Percentiles rank a stretch among this genome's conserved stretches.
Conservation (phyloP, 2,797 vertebrate species). For the Epinephelus coioides region DNA sequence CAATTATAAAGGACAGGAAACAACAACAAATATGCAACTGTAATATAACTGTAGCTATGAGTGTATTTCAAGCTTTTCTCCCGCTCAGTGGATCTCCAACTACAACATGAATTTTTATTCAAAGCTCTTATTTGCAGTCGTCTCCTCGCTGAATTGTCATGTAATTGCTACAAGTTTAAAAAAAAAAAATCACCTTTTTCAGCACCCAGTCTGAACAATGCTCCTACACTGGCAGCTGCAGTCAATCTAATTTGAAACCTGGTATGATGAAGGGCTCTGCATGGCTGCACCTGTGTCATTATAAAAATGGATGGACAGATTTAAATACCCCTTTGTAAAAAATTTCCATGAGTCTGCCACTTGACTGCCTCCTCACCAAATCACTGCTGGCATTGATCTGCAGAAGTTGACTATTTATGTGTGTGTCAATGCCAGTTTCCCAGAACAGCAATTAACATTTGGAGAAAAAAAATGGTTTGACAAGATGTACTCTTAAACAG, state of each 20-base stretch:
- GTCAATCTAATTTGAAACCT: conserved; percentile 57
- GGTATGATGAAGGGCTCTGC: conserved; percentile 50
- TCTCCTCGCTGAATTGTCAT: conserved; percentile 51
- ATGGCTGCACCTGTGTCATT: conserved; percentile 61
- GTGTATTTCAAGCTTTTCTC: conserved; percentile 29
- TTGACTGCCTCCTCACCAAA: conserved; percentile 55
- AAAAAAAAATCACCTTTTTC: conserved; percentile 23
- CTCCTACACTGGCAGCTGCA: conserved; percentile 13
- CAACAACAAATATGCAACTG: conserved; percentile 16
- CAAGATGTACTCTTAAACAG: conserved; percentile 17
- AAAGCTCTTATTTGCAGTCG: conserved; percentile 36
- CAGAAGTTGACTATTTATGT: conserved; percentile 39
- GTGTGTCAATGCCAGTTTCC: conserved; percentile 46
- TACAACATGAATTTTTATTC: conserved; percentile 43
- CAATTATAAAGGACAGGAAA: neutral
- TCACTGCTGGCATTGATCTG: conserved; percentile 46
- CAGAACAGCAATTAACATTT: conserved; percentile 55
- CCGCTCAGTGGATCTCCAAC: conserved; percentile 30
- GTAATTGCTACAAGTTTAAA: conserved; percentile 33
- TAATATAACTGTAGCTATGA: conserved; percentile 10
- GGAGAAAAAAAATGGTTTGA: conserved; percentile 36
- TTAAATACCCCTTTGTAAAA: conserved; percentile 63
- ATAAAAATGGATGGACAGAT: conserved; percentile 62
- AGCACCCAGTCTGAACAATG: conserved; percentile 27
- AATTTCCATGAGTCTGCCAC: conserved; percentile 38